A percentile compares a stretch with the other conserved stretches of the same genome.
These are phyloP conservation scores for Mamestra configurata DNA, from an alignment of 1,140 invertebrate species.

Conservation along the genomic window DNA sequence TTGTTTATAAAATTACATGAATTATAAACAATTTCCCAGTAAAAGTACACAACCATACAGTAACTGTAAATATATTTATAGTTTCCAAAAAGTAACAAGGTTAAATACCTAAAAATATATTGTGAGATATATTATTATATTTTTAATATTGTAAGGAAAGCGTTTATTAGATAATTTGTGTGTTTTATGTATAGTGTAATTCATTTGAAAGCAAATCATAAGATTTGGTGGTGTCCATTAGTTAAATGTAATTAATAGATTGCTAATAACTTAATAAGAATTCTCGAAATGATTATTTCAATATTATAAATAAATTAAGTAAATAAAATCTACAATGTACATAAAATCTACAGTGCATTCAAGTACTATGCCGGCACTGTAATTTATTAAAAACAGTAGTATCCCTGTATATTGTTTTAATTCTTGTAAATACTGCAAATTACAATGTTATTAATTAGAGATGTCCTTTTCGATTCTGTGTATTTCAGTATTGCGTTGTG, in stretches of 20 bases:
- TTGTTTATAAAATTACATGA: neutral
- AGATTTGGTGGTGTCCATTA: slow-evolving; percentile 50
- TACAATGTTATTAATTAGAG: neutral
- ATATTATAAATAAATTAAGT: slow-evolving; percentile 7
- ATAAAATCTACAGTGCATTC: neutral
- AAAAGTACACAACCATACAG: neutral
- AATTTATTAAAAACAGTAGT: neutral
- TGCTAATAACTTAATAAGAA: slow-evolving; percentile 26
- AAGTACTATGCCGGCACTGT: neutral
- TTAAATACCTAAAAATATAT: neutral
- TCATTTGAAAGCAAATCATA: slow-evolving; percentile 41
- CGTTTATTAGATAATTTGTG: slow-evolving; percentile 36
- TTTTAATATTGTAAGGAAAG: slow-evolving; percentile 14
- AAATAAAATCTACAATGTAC: slow-evolving; percentile 23
- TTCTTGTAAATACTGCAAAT: slow-evolving; percentile 7
- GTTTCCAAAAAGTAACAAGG: neutral
- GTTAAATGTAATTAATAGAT: slow-evolving; percentile 49
- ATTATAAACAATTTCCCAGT: neutral
- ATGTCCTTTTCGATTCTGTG: neutral
- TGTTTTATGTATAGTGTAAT: slow-evolving; percentile 50
- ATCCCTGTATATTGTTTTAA: too few relatives aligned
- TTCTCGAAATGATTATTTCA: slow-evolving; percentile 16
- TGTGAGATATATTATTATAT: slow-evolving; percentile 11
- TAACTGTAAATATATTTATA: neutral
- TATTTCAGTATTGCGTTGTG: neutral